Evolutionary conservation across 2,113 vertebrate genomes (phyloP).

Genomic region (Gallinago media): DNA sequence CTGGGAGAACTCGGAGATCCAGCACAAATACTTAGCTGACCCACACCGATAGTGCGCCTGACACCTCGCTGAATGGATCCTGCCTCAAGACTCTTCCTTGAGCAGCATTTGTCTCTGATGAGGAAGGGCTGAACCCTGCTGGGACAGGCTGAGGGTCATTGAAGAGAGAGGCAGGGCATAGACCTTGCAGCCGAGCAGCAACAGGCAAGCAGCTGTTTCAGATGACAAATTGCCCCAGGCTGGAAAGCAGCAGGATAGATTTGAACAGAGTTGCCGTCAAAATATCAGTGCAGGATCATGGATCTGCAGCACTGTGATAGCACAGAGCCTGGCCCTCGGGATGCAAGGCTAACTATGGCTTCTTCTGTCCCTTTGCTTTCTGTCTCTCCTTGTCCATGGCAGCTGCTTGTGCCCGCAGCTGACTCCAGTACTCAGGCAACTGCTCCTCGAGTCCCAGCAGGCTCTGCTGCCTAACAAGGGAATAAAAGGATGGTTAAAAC

Average conservation of each 20-base stretch:
- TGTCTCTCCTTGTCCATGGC: not conserved
- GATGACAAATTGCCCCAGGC: not conserved
- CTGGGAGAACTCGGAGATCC: not conserved
- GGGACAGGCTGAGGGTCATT: not conserved
- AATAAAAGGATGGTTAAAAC: not conserved
- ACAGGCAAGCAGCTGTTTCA: not conserved
- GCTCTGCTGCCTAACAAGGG: not conserved
- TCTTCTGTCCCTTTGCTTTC: not conserved
- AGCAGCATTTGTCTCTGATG: not conserved
- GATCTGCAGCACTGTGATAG: not conserved
- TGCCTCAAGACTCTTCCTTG: not conserved
- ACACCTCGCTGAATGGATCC: not conserved
- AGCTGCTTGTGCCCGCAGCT: slow-evolving; percentile 8
- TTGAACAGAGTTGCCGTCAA: not conserved
- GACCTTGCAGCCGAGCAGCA: not conserved
- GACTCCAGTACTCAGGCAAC: slow-evolving; percentile 46
- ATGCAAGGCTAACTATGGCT: not conserved
- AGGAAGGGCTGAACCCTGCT: not conserved
- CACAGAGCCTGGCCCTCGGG: not conserved
- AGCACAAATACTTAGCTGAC: not conserved
- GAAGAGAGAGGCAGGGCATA: not conserved
- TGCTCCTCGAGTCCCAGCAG: not conserved
- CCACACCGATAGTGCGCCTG: not conserved
- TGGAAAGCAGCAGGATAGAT: not conserved
- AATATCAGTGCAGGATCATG: not conserved